Conservation (phyloP, 2,797 vertebrate species). For the Diglossa cyanea region DNA sequence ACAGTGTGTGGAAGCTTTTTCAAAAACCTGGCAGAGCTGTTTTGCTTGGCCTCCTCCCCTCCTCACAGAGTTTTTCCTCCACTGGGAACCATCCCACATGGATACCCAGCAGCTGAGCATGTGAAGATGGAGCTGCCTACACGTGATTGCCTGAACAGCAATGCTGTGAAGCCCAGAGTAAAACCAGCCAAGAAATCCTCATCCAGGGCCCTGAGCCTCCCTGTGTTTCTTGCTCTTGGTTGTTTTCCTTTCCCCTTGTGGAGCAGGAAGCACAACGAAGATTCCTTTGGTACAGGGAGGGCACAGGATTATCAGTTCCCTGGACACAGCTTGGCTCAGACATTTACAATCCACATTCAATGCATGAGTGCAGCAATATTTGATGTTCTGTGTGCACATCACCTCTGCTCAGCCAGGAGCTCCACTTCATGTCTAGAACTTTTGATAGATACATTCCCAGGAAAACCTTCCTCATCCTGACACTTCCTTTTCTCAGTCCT, state of each 20-base stretch:
- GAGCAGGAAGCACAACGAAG: not conserved
- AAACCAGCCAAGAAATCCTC: not conserved
- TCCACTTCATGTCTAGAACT: not conserved
- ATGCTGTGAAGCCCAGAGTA: not conserved
- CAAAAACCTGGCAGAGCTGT: not conserved
- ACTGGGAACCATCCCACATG: not conserved
- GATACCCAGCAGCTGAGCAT: not conserved
- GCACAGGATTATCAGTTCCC: not conserved
- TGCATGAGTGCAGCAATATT: fast-evolving
- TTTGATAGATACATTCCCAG: fast-evolving
- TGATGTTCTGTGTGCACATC: not conserved
- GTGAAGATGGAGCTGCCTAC: not conserved
- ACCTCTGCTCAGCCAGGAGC: not conserved
- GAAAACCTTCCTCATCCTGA: not conserved
- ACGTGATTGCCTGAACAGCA: not conserved
- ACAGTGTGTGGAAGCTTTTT: not conserved
- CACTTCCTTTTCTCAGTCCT: not conserved
- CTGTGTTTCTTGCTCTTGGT: not conserved
- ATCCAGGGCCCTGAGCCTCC: not conserved
- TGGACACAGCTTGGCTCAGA: not conserved
- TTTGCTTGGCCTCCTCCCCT: not conserved
- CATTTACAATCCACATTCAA: fast-evolving
- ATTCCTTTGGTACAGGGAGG: not conserved
- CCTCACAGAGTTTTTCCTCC: not conserved
- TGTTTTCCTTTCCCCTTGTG: not conserved